Evolutionary conservation across 2,113 vertebrate genomes (phyloP), one percentile per base, ranked within the genome.

Genomic region (Ochotona curzoniae): DNA sequence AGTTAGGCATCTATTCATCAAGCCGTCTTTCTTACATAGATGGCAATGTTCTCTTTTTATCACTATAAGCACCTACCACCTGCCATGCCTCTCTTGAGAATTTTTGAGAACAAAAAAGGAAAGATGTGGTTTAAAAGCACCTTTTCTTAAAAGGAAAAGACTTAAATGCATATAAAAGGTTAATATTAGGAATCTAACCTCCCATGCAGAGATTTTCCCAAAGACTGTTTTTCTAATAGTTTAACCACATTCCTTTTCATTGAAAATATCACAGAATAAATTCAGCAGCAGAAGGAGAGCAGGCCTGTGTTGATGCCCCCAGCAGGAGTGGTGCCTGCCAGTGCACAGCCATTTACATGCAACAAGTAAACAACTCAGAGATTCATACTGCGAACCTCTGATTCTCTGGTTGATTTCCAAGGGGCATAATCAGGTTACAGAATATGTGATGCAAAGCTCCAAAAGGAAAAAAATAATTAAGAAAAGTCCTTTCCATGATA

Each of bases 391-490:
- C 93, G 96, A 93, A 94, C 76, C 63, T 96, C 79, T 91, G 94
- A 93, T 97, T 96, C 96, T 97, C 18, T 94, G 85, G 83, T 91
- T 95, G 91, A 95, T 87, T 96, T 97, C 96, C 96, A 94, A 97
- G 73, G 92, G 91, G 97, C 96, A 97, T 97, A 96, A 98, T 98
- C 96, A 97, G 96, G 95, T 91, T 97, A 94, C 91, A 97, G 97
- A 95, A 96, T 96, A 95, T 94, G 91, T 81, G 88, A 98, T 97
- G 98, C 97, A 97, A 97, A 98, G 88, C 80, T 97, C 96, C 20
- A n/a, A 67, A 94, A 90, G 95, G 97, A 97, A 96, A 79, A 96
- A 98, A 97, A 94, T 89, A 96, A 98, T 97, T 98, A 98, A 97
- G 97, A 97, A 96, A 98, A 97, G 96, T 96, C 92, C 84, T 75